Evolutionary conservation across 2,797 vertebrate species (phyloP).

Genomic region (Fistularia tabacaria): DNA sequence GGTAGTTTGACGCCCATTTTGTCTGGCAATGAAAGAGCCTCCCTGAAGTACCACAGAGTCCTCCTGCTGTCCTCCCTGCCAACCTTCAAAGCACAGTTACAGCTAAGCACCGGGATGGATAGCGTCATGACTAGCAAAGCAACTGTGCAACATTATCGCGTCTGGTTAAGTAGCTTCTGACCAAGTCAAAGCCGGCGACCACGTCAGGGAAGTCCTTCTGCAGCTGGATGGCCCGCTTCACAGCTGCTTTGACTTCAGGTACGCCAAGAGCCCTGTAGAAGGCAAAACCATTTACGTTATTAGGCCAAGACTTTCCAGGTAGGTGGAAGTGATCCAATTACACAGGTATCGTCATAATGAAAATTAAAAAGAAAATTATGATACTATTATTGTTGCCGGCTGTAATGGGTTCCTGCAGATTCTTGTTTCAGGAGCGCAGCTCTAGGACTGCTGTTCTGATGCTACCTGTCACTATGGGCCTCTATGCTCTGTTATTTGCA

Average conservation of each 20-base stretch:
- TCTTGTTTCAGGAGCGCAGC: too few relatives aligned
- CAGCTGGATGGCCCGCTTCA: conserved; percentile 79
- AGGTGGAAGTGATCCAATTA: too few relatives aligned
- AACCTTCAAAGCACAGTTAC: conserved; percentile 69
- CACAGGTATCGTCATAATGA: too few relatives aligned
- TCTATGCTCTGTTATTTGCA: too few relatives aligned
- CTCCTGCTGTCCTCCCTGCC: conserved; percentile 84
- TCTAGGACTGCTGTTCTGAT: too few relatives aligned
- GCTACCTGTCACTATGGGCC: too few relatives aligned
- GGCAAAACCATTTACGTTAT: neutral
- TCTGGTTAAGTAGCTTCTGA: conserved; percentile 43
- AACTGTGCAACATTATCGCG: too few relatives aligned
- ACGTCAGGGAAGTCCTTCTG: conserved; percentile 78
- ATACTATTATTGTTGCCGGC: too few relatives aligned
- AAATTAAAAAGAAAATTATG: too few relatives aligned
- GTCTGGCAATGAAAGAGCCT: conserved; percentile 78
- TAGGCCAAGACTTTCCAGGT: too few relatives aligned
- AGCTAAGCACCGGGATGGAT: neutral
- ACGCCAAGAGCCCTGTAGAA: conserved; percentile 70
- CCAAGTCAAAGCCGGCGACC: conserved; percentile 89
- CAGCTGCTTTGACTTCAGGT: conserved; percentile 71
- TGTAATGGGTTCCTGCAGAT: too few relatives aligned
- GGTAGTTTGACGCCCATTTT: conserved; percentile 70
- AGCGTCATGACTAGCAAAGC: neutral
- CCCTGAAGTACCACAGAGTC: conserved; percentile 80